Conservation (phyloP, 92 coral and sea anemone species). For the Zoanthus sansibaricus region DNA sequence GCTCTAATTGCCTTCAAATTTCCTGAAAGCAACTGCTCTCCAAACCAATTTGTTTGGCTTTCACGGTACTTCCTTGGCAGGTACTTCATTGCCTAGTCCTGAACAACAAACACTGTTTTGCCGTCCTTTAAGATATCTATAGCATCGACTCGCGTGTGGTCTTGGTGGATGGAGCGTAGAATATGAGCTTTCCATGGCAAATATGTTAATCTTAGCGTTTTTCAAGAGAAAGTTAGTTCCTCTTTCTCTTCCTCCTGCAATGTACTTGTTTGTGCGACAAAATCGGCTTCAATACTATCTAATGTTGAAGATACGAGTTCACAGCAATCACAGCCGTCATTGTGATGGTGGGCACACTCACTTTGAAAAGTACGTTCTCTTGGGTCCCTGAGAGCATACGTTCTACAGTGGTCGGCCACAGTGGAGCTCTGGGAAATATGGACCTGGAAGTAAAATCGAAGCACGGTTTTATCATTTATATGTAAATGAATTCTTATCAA, state of each 20-base stretch:
- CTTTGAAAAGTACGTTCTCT: constrained; percentile 56
- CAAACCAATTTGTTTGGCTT: constrained; percentile 57
- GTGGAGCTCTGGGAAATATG: constrained; percentile 59
- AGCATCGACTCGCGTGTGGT: constrained; percentile 20
- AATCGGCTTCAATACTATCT: constrained; percentile 53
- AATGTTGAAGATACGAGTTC: constrained; percentile 43
- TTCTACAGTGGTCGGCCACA: constrained; percentile 64
- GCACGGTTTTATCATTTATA: constrained; percentile 1
- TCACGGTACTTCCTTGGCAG: constrained; percentile 46
- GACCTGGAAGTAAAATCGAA: constrained; percentile 43
- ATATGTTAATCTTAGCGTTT: constrained; percentile 32
- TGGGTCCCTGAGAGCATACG: constrained; percentile 65
- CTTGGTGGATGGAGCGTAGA: constrained; percentile 53
- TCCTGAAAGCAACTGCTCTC: no score
- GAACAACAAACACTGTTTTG: constrained; percentile 24
- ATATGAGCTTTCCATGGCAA: constrained; percentile 60
- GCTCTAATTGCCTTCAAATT: constrained; percentile 33
- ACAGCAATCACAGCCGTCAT: constrained; percentile 56
- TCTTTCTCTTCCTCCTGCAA: constrained; percentile 37
- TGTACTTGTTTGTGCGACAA: constrained; percentile 43
- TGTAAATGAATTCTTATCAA: background rate
- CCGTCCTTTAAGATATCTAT: background rate
- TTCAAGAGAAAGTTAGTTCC: constrained; percentile 54
- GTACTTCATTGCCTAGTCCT: constrained; percentile 66
- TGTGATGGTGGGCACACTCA: constrained; percentile 60